Evolutionary conservation across 2,113 vertebrate genomes (phyloP), one percentile per base, ranked within the genome.

Genomic region (Lepidothrix coronata): DNA sequence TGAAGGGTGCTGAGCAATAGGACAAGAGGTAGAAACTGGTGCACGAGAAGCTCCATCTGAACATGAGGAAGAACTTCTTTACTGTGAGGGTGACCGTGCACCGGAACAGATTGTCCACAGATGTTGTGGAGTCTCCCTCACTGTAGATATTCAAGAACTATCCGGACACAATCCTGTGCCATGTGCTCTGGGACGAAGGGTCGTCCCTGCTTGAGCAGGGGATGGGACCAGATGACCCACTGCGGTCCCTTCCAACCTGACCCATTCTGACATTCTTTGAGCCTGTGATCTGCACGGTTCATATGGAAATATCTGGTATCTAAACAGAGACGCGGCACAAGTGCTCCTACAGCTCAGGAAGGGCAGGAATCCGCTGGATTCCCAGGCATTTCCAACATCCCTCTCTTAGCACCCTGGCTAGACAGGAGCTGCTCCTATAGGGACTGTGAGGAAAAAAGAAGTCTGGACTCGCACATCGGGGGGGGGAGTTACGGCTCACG

Each of bases 391-490:
- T 5, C 27, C 41, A 33, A 7, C 52, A 11, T 0, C 1, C 39
- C 43, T 21, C 10, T 11, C 55, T 8, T 35, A 21, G 39, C 39
- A 16, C 28, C 12, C 3, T 2, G 15, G 25, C 33, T 2, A 6
- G 4, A 1, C 11, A 7, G 31, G 37, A 12, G 39, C 39, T 1
- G n/a, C 6, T 3, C 6, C 37, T 0, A 0, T 28, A 28, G 25
- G 27, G 1, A 5, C 0, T 5, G 4, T 2, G 8, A 5, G 1
- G 23, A 27, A 0, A 5, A 14, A 5, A 3, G 0, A 8, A 2
- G 19, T 12, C 37, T 9, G 14, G 2, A 1, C 0, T 0, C 7
- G 5, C 37, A 2, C 2, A 52, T 2, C 14, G 11, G 2, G 33
- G 30, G 30, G 11, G 31, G 13, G 12, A 41, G 27, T 21, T 10